Evolutionary conservation across 1,140 invertebrate species (phyloP).

Genomic region (Pentalonia nigronervosa): DNA sequence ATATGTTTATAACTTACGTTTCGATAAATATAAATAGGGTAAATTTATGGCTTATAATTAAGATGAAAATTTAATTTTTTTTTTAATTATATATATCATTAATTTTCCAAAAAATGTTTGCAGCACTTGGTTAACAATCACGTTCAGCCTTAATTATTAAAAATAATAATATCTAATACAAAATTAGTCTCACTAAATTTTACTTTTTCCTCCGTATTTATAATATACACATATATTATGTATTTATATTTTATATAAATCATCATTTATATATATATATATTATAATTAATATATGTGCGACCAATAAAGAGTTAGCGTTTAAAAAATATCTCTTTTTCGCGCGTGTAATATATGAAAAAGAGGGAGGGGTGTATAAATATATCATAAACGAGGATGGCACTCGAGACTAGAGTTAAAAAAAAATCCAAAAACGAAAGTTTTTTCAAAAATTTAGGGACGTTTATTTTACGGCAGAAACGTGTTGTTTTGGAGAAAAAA

Average conservation of each 20-base stretch:
- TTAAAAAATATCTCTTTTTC: slow-evolving; percentile 40
- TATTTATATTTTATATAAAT: slow-evolving; percentile 16
- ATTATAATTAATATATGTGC: slow-evolving; percentile 38
- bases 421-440: neutral
- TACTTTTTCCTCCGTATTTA: slow-evolving; percentile 45
- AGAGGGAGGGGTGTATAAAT: neutral
- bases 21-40: slow-evolving; percentile 52
- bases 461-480: slow-evolving; percentile 53
- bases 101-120: slow-evolving; percentile 43
- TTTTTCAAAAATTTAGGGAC: slow-evolving; percentile 26
- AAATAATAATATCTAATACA: slow-evolving; percentile 52
- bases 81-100: slow-evolving; percentile 13
- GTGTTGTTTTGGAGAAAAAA: slow-evolving; percentile 50
- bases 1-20: slow-evolving; percentile 37
- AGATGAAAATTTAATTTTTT: slow-evolving; percentile 29
- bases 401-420: slow-evolving; percentile 57
- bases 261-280: neutral
- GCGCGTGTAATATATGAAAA: slow-evolving; percentile 23
- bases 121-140: slow-evolving; percentile 57
- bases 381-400: slow-evolving; percentile 43
- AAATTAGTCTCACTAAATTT: slow-evolving; percentile 56
- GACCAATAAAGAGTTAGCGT: slow-evolving; percentile 20
- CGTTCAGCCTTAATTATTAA: slow-evolving; percentile 58
- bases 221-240: neutral
- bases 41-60: slow-evolving; percentile 54